These are phyloP conservation scores for Sebastes hubbsi DNA, from an alignment of 2,797 vertebrate species.

Conservation along the genomic window DNA sequence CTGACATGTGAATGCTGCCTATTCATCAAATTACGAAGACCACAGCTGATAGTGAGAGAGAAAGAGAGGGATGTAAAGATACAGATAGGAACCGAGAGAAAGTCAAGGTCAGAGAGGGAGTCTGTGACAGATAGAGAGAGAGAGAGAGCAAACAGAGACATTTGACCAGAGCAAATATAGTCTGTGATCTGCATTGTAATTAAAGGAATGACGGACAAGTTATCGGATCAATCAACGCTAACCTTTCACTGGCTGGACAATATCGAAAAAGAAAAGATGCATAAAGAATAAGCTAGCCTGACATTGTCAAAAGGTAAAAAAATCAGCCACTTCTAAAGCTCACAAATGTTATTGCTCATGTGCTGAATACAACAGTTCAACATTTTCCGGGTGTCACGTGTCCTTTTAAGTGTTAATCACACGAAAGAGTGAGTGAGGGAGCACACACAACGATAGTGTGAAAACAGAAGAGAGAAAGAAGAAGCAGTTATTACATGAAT, in stretches of 20 bases:
- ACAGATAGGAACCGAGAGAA: not conserved
- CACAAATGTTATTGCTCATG: too few relatives aligned
- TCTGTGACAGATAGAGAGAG: not conserved
- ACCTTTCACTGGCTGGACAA: conserved; percentile 25
- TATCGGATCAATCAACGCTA: conserved; percentile 22
- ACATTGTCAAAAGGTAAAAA: too few relatives aligned
- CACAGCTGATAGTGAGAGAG: not conserved
- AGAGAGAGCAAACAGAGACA: not conserved
- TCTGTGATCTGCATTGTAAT: conserved; percentile 54
- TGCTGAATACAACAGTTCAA: too few relatives aligned
- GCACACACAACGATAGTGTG: too few relatives aligned
- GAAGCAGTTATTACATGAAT: too few relatives aligned
- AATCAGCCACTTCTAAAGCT: too few relatives aligned
- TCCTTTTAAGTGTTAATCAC: too few relatives aligned
- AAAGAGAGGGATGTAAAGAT: not conserved
- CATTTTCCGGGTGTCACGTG: too few relatives aligned
- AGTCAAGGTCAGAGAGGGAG: conserved; percentile 16
- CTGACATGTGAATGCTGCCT: not conserved
- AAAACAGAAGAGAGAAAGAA: too few relatives aligned
- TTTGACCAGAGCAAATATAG: conserved; percentile 43
- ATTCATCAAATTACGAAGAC: not conserved
- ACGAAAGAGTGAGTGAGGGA: too few relatives aligned
- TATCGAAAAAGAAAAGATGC: too few relatives aligned
- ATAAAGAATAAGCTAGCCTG: too few relatives aligned
- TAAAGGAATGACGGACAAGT: conserved; percentile 19